Evolutionary conservation across 2,797 vertebrate genomes (phyloP).

Genomic region (Hypotaenidia okinawae): DNA sequence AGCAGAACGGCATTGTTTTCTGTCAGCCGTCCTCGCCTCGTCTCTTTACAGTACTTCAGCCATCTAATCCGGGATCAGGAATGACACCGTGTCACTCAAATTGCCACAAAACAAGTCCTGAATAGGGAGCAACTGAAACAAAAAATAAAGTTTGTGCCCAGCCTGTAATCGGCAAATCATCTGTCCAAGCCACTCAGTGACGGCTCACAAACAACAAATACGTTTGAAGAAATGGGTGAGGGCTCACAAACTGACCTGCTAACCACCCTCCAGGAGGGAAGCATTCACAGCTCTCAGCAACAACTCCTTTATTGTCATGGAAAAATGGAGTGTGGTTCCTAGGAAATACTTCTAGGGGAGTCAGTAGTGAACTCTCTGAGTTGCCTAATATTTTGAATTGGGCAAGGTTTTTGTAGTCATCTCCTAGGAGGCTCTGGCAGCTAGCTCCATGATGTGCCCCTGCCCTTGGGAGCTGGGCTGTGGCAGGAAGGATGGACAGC

Average conservation of each 20-base stretch:
- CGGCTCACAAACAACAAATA: background rate
- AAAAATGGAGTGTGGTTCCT: background rate
- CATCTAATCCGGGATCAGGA: slow-evolving; percentile 40
- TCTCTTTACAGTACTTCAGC: slow-evolving; percentile 44
- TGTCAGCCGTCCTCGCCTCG: background rate
- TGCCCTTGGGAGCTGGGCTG: background rate
- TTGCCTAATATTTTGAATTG: background rate
- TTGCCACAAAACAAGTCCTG: slow-evolving; percentile 1
- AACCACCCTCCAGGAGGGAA: background rate
- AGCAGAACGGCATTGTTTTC: slow-evolving; percentile 15
- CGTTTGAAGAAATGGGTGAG: background rate
- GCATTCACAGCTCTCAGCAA: background rate
- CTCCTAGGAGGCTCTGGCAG: background rate
- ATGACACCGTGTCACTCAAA: background rate
- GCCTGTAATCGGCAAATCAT: background rate
- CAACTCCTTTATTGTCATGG: background rate
- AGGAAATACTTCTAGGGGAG: background rate
- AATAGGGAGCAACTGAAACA: background rate
- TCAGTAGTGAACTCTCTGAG: background rate
- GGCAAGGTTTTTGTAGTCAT: background rate
- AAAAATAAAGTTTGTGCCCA: background rate
- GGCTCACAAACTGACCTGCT: background rate
- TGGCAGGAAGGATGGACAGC: background rate
- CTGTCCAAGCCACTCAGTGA: background rate
- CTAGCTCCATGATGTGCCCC: background rate